phyloP scores from a whole-genome alignment of 1,140 invertebrate species.

The Thrips palmi region DNA sequence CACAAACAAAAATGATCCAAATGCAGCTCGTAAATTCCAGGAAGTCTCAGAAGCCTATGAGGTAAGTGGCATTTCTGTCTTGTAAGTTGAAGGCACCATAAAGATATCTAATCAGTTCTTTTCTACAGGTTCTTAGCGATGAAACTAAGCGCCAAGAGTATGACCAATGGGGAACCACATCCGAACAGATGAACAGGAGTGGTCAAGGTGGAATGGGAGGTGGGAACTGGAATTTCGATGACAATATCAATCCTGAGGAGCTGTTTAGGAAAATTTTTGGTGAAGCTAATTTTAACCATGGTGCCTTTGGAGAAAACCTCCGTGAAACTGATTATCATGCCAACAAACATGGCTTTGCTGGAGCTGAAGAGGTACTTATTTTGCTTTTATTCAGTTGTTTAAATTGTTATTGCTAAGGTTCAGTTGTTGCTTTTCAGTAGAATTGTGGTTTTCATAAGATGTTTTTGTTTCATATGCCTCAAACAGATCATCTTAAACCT shows the following conservation, averaged over 20 bases:
- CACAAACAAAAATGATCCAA: slow-evolving; percentile 82
- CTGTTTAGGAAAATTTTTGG: slow-evolving; percentile 84
- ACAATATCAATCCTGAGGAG: slow-evolving; percentile 87
- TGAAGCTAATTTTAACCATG: slow-evolving; percentile 44
- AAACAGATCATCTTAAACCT: slow-evolving; percentile 81
- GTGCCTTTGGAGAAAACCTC: slow-evolving; percentile 25
- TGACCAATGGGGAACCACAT: slow-evolving; percentile 80
- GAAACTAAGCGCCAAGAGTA: slow-evolving; percentile 81
- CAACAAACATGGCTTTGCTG: slow-evolving; percentile 71
- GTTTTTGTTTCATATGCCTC: slow-evolving; percentile 16
- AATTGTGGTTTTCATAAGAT: too few species aligned
- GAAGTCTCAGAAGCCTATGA: slow-evolving; percentile 96
- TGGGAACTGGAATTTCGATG: slow-evolving; percentile 60
- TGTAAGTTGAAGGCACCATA: too few species aligned
- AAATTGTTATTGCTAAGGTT: slow-evolving; percentile 3
- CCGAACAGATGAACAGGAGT: slow-evolving; percentile 64
- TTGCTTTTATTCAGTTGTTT: background rate
- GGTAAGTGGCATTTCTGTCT: too few species aligned
- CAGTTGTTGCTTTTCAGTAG: slow-evolving; percentile 17
- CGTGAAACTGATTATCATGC: slow-evolving; percentile 85
- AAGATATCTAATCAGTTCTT: slow-evolving; percentile 4
- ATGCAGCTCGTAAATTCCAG: slow-evolving; percentile 83
- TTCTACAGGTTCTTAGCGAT: slow-evolving; percentile 64
- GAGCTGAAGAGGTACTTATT: slow-evolving; percentile 61
- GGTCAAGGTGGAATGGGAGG: slow-evolving; percentile 23